Conservation (phyloP, 2,797 vertebrate genomes). For the Darevskia nairensis region DNA sequence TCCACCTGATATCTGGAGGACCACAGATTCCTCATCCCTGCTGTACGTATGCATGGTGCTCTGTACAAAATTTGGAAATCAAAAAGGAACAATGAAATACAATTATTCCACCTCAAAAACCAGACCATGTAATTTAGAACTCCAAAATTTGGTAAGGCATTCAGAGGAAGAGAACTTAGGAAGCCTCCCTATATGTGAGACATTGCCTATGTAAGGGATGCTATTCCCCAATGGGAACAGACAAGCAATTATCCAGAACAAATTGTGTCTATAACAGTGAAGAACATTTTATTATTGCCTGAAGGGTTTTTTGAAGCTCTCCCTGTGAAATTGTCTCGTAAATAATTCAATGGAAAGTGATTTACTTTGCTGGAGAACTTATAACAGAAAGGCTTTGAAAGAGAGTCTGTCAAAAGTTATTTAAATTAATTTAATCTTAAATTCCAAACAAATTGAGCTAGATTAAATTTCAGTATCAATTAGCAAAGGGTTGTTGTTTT, state of each 20-base stretch:
- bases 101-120: neutral
- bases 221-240: conserved; percentile 51
- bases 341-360: conserved; percentile 77
- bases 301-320: conserved; percentile 74
- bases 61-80: neutral
- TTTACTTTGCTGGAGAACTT: conserved; percentile 70
- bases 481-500: conserved; percentile 53
- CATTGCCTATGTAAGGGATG: conserved; percentile 20
- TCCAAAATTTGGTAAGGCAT: neutral
- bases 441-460: conserved; percentile 69
- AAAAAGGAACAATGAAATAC: too few relatives aligned
- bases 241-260: conserved; percentile 73
- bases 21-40: too few relatives aligned
- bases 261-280: conserved; percentile 72
- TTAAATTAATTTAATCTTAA: conserved; percentile 69
- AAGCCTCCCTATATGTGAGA: neutral
- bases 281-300: conserved; percentile 78
- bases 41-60: neutral
- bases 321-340: conserved; percentile 75
- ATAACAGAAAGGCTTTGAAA: conserved; percentile 61
- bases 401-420: conserved; percentile 67
- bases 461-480: conserved; percentile 72
- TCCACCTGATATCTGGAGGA: too few relatives aligned
- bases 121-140: neutral
- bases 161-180: neutral